Conservation (phyloP, 1,140 invertebrate genomes). For the Gerris buenoi region DNA sequence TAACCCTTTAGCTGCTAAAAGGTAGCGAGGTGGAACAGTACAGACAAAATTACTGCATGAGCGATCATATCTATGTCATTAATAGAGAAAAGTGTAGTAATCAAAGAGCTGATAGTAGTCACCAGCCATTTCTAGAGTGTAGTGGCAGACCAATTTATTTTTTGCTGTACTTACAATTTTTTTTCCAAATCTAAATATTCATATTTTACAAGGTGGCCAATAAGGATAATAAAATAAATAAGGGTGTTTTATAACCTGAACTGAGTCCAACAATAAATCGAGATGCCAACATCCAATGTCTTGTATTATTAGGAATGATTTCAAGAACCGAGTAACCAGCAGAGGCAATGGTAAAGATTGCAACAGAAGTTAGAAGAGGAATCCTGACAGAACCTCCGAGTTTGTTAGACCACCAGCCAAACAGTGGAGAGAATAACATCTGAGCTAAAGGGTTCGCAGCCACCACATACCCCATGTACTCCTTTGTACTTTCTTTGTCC, state of each 20-base stretch:
- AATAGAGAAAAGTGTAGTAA: too few relatives aligned
- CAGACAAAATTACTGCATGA: too few relatives aligned
- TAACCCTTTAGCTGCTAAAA: too few relatives aligned
- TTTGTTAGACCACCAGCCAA: constrained; percentile 72
- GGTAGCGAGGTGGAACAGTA: too few relatives aligned
- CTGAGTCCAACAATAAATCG: constrained; percentile 72
- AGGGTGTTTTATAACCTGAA: constrained; percentile 51
- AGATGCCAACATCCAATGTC: constrained; percentile 56
- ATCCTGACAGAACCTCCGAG: constrained; percentile 44
- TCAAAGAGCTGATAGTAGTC: too few relatives aligned
- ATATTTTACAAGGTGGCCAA: too few relatives aligned
- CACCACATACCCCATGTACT: constrained; percentile 70
- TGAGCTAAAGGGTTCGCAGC: constrained; percentile 78
- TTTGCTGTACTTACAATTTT: too few relatives aligned
- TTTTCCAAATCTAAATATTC: too few relatives aligned
- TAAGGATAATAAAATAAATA: too few relatives aligned
- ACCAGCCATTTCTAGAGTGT: too few relatives aligned
- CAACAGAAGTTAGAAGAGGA: constrained; percentile 53
- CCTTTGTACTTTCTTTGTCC: constrained; percentile 57
- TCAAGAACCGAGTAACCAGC: constrained; percentile 64
- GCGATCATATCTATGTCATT: too few relatives aligned
- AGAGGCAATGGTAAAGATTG: constrained; percentile 60
- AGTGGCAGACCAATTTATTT: too few relatives aligned
- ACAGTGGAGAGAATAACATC: constrained; percentile 70
- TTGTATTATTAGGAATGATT: constrained; percentile 36